Evolutionary conservation across 1,140 invertebrate species (phyloP).

Genomic region (Colletes gigas): DNA sequence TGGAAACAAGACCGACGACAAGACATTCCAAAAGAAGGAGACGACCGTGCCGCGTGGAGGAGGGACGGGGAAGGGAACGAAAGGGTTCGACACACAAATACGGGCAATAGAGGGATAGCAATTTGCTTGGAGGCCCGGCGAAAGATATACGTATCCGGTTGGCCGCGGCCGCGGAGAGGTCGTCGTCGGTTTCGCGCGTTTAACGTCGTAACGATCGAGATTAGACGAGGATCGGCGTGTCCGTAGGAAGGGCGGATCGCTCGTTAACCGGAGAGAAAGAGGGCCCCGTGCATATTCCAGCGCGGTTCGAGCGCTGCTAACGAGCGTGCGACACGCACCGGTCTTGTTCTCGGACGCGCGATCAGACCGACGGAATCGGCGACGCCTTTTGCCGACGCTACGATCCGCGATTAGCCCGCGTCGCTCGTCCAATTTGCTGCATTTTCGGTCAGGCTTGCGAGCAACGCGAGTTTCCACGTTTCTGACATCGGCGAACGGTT

Average conservation of each 20-base stretch:
- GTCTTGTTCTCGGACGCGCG: conserved; percentile 36
- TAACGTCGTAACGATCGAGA: conserved; percentile 60
- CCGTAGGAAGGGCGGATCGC: conserved; percentile 20
- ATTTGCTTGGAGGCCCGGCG: conserved; percentile 38
- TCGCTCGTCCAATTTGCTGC: conserved; percentile 51
- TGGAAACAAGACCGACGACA: conserved; percentile 1
- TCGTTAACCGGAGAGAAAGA: conserved; percentile 19
- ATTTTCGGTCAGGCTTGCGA: neutral
- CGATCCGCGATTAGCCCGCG: conserved; percentile 49
- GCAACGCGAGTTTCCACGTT: neutral
- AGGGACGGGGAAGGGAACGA: neutral
- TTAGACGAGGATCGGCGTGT: conserved; percentile 38
- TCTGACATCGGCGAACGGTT: neutral
- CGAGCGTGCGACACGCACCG: conserved; percentile 58
- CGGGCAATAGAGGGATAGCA: conserved; percentile 54
- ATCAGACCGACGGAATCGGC: conserved; percentile 32
- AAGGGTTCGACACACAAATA: conserved; percentile 26
- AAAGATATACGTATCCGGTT: conserved; percentile 46
- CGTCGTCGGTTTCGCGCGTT: conserved; percentile 50
- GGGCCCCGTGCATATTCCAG: conserved; percentile 14
- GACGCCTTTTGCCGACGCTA: conserved; percentile 42
- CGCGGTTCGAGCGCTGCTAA: conserved; percentile 48
- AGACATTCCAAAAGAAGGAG: conserved; percentile 18
- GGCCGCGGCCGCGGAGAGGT: neutral
- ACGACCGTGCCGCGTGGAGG: neutral